Evolutionary conservation across 64 coral and sea anemone genomes (phyloP).

Genomic region (Montipora capricornis): DNA sequence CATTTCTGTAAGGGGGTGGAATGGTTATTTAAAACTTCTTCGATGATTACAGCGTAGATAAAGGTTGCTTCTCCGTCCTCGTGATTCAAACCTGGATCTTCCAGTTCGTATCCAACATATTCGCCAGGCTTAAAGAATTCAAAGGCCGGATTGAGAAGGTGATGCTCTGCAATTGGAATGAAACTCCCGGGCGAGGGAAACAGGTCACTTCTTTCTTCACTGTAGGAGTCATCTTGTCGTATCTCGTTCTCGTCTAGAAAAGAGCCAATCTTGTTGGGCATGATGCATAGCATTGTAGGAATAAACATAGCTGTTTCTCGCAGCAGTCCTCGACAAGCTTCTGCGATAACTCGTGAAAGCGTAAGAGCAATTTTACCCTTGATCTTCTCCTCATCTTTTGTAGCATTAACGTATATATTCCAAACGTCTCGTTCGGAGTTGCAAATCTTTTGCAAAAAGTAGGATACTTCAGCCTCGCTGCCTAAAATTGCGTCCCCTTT

Average conservation of each 20-base stretch:
- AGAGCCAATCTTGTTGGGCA: slow-evolving; percentile 27
- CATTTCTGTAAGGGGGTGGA: not conserved
- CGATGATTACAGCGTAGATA: slow-evolving; percentile 83
- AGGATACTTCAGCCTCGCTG: slow-evolving; percentile 49
- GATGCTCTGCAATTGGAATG: slow-evolving; percentile 66
- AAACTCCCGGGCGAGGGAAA: slow-evolving; percentile 70
- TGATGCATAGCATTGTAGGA: slow-evolving; percentile 42
- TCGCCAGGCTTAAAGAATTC: slow-evolving; percentile 67
- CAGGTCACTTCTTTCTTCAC: not conserved
- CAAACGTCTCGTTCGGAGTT: slow-evolving; percentile 28
- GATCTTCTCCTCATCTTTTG: not conserved
- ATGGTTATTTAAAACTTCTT: slow-evolving; percentile 41
- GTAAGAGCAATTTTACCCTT: slow-evolving; percentile 40
- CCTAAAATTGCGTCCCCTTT: slow-evolving; percentile 20
- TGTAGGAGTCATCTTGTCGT: slow-evolving; percentile 47
- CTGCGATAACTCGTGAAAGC: slow-evolving; percentile 48
- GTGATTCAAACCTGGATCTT: slow-evolving; percentile 73
- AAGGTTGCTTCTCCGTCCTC: slow-evolving; percentile 68
- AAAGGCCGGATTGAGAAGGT: slow-evolving; percentile 71
- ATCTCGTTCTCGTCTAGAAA: slow-evolving; percentile 61
- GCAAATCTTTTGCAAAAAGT: slow-evolving; percentile 59
- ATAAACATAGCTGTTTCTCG: slow-evolving; percentile 37
- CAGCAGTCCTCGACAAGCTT: slow-evolving; percentile 49
- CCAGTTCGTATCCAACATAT: slow-evolving; percentile 85
- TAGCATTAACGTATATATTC: slow-evolving; percentile 63